A percentile compares a stretch with the other conserved stretches of the same genome.
Evolutionary conservation across 2,113 vertebrate genomes (phyloP).

Genomic region (Pionites leucogaster): DNA sequence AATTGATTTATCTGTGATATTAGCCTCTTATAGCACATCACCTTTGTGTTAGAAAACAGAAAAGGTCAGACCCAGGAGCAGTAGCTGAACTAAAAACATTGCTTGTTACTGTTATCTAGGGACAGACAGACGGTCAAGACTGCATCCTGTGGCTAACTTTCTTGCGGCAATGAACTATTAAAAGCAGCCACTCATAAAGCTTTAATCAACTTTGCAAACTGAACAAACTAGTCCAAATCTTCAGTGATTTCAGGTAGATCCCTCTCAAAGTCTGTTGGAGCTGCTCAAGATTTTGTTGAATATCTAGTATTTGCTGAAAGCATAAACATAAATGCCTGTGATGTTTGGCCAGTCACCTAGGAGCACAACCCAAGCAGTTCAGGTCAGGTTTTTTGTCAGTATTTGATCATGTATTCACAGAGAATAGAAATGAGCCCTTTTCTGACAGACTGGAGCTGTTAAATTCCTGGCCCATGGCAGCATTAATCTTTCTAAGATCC

Average conservation of each 20-base stretch:
- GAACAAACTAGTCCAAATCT: neutral
- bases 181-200: neutral
- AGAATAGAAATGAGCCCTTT: neutral
- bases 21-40: neutral
- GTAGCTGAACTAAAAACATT: neutral
- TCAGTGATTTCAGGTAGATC: neutral
- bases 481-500: neutral
- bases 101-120: neutral
- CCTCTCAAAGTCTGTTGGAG: neutral
- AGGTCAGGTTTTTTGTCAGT: neutral
- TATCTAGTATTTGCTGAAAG: neutral
- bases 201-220: neutral
- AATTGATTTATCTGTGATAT: neutral
- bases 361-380: accelerated
- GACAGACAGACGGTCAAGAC: neutral
- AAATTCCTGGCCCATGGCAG: neutral
- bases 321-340: neutral
- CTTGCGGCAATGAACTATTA: neutral
- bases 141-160: neutral
- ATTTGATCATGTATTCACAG: neutral
- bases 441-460: neutral
- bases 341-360: neutral
- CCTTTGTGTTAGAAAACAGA: neutral
- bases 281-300: neutral
- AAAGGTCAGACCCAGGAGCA: neutral